Evolutionary conservation across 64 coral and sea anemone species (phyloP).

Genomic region (Trachythela sp.): DNA sequence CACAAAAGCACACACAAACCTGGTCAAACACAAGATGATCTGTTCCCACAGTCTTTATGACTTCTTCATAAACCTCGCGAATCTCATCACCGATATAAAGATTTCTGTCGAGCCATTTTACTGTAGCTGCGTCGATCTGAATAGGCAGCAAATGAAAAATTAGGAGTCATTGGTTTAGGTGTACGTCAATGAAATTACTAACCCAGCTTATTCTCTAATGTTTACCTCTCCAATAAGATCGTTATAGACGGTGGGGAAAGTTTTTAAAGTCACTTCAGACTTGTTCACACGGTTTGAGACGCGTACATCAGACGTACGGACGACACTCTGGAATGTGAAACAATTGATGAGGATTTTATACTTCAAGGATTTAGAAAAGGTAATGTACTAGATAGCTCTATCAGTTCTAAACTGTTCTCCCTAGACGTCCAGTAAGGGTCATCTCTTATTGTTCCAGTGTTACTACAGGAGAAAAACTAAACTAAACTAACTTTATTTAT

Average conservation of each 20-base stretch:
- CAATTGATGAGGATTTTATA: neutral
- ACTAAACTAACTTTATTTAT: too few relatives aligned
- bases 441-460: too few relatives aligned
- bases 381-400: too few relatives aligned
- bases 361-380: neutral
- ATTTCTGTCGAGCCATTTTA: slow-evolving; percentile 95
- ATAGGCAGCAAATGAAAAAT: neutral
- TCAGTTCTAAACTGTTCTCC: too few relatives aligned
- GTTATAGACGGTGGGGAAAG: slow-evolving; percentile 91
- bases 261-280: slow-evolving; percentile 60
- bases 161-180: neutral
- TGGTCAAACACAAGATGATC: slow-evolving; percentile 79
- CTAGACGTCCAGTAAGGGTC: too few relatives aligned
- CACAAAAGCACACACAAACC: slow-evolving; percentile 21
- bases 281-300: slow-evolving; percentile 99
- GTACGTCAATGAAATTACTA: too few relatives aligned
- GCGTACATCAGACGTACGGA: slow-evolving; percentile 87
- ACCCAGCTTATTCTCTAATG: too few relatives aligned
- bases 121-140: slow-evolving; percentile 77
- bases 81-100: slow-evolving; percentile 97
- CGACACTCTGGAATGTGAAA: slow-evolving; percentile 60
- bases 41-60: slow-evolving; percentile 72
- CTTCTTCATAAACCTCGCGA: slow-evolving; percentile 93
- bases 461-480: too few relatives aligned
- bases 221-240: slow-evolving; percentile 96